Evolutionary conservation across 53 echinoderm and acorn worm genomes (phyloP), one percentile per base, ranked within the genome.

Genomic region (Echinarachnius parma): DNA sequence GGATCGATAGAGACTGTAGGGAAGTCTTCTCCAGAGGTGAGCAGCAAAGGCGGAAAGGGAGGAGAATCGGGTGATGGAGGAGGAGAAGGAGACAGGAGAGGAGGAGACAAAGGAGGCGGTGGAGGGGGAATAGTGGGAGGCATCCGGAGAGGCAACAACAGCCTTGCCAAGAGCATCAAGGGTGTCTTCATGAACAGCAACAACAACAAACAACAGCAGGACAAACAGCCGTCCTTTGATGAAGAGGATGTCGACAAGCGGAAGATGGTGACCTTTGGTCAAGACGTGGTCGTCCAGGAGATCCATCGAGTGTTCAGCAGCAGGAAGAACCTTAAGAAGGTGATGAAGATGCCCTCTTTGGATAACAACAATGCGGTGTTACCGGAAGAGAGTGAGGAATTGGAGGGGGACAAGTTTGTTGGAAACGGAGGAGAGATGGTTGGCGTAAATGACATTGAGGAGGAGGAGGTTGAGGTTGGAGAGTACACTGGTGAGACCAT

Each of bases 121-220:
- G 48, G n/a, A 29, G 18, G 31, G 4, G n/a, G n/a, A 7, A 11
- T 15, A 1, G 36, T 26, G 25, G 66, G 46, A 19, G 31, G 66
- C 27, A 47, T 46, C 21, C 15, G 48, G 8, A 47, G 21, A 47
- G 28, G 25, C 5, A 66, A 46, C 31, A 31, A 48, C 47, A 66
- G 66, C 48, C n/a, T 66, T 1, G 66, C 66, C 16, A 66, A 31
- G 48, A 66, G 66, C 48, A 31, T 69, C 33, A 69, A 69, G 35
- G 52, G 53, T 21, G 70, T 69, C 34, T 69, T 69, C 47, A 69
- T 69, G 53, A 69, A 69, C 53, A 69, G 70, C 19, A 69, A 69
- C 24, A 69, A 69, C 5, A 69, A 69, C 24, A 69, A 69, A n/a
- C n/a, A n/a, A n/a, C n/a, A n/a, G 34, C 4, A 53, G 14, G 70